These are phyloP conservation scores for Lottia gigantea DNA, from an alignment of 2,888 invertebrate genomes.

Conservation along the genomic window DNA sequence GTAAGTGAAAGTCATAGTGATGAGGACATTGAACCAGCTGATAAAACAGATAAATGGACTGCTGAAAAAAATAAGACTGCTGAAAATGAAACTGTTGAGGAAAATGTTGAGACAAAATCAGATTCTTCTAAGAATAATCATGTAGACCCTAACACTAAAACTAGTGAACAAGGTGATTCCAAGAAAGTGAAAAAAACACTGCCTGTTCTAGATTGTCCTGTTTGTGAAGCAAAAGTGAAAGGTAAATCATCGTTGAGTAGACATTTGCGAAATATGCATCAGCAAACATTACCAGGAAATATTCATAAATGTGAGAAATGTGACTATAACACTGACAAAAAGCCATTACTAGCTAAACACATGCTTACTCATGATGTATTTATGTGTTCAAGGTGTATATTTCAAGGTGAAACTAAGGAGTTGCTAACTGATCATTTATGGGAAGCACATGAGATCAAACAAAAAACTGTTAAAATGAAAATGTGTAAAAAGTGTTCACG, in stretches of 20 bases:
- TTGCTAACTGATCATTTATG: slow-evolving; percentile 54
- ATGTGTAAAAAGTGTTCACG: slow-evolving; percentile 62
- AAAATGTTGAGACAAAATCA: background rate
- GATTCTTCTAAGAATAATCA: slow-evolving; percentile 12
- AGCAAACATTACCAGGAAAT: slow-evolving; percentile 28
- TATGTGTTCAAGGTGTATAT: slow-evolving; percentile 60
- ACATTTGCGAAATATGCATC: slow-evolving; percentile 37
- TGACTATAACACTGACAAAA: slow-evolving; percentile 57
- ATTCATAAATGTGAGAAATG: slow-evolving; percentile 49
- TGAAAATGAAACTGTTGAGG: background rate
- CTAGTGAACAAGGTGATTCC: background rate
- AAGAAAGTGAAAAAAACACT: slow-evolving; percentile 29
- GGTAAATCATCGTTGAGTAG: slow-evolving; percentile 36
- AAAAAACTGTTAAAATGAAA: slow-evolving; percentile 47
- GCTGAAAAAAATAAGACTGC: background rate
- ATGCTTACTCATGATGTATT: slow-evolving; percentile 59
- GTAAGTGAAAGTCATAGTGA: slow-evolving; percentile 20
- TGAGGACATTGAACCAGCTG: slow-evolving; percentile 24
- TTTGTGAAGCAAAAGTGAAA: slow-evolving; percentile 33
- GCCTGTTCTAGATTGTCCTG: slow-evolving; percentile 31
- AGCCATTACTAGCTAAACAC: slow-evolving; percentile 61
- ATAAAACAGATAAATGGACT: background rate
- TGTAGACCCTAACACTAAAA: slow-evolving; percentile 12
- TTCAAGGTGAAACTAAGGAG: slow-evolving; percentile 49
- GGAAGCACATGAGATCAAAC: slow-evolving; percentile 57